phyloP scores from a whole-genome alignment of 2,888 invertebrate genomes.

The Lasioglossum pauxillum region DNA sequence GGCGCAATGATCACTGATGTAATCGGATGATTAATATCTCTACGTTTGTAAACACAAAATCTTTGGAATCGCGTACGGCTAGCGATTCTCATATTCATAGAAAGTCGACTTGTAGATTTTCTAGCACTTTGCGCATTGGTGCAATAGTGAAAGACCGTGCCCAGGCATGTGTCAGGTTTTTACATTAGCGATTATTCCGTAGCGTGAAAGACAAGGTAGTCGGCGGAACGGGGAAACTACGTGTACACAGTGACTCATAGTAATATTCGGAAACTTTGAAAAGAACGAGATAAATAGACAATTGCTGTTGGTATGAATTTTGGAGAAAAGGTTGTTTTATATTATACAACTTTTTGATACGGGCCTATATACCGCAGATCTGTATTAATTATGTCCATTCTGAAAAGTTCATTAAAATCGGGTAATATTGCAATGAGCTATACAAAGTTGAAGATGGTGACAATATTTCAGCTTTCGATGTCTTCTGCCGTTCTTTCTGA shows the following conservation, averaged over 20 bases:
- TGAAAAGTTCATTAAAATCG: too few species aligned
- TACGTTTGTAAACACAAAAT: constrained; percentile 43
- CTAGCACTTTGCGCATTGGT: not conserved
- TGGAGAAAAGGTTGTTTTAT: too few species aligned
- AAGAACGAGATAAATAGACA: not conserved
- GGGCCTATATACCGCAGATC: too few species aligned
- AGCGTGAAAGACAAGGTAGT: not conserved
- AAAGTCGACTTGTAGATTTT: not conserved
- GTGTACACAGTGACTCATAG: not conserved
- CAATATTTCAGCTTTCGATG: too few species aligned
- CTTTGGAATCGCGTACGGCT: not conserved
- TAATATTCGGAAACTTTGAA: not conserved
- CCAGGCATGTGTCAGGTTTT: not conserved
- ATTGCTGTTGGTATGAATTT: not conserved
- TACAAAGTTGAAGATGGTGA: too few species aligned
- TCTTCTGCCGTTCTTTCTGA: too few species aligned
- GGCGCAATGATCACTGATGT: constrained; percentile 56
- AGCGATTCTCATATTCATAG: not conserved
- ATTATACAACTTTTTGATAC: too few species aligned
- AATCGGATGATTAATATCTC: constrained; percentile 40
- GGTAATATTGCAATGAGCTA: too few species aligned
- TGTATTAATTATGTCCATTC: too few species aligned
- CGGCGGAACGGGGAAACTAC: not conserved
- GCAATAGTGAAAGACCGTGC: not conserved
- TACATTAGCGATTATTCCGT: not conserved